Evolutionary conservation across 2,888 invertebrate species (phyloP), one percentile per base, ranked within the genome.

Genomic region (Cantharis flavilabris): DNA sequence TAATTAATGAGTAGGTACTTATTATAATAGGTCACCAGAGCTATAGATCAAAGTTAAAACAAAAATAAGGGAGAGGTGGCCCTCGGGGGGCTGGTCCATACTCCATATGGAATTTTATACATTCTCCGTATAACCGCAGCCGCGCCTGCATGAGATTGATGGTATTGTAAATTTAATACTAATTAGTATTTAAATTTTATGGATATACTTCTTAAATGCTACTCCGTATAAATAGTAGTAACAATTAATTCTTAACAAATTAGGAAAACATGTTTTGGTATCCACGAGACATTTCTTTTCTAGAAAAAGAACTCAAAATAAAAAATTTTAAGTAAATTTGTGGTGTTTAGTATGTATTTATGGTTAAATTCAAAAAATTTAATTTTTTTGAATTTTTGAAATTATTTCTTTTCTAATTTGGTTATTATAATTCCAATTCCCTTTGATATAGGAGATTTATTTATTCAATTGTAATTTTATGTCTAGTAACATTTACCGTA

Each of bases 401-500:
- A n/a, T n/a, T n/a, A 65, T 49, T 69, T 70, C 69, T 63, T 62
- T 73, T 69, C 63, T 73, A 71, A 69, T 71, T 30, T 20, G 67
- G 62, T 65, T 70, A 71, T 73, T 70, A 77, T 70, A 69, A 77
- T 33, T 69, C 77, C 20, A 62, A 13, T 64, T 65, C 49, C 72
- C 63, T 73, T 49, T 74, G 67, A 75, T 76, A 72, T 69, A 62
- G 81, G 83, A 84, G 84, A 86, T 85, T 85, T 86, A 85, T 85
- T 84, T 83, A 82, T 85, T 81, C 85, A 85, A 85, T 85, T 85
- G 86, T 82, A 82, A 83, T 85, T 84, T 85, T 85, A 79, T 80
- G 79, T 82, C 76, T 79, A 71, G 76, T 84, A 86, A 85, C 87
- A 85, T 86, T 88, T 87, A 87, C 83, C 85, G 85, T 88, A 88